Base-by-base conservation (phyloP, 1,140 invertebrate species). In the Daktulosphaira vitifoliae region DNA sequence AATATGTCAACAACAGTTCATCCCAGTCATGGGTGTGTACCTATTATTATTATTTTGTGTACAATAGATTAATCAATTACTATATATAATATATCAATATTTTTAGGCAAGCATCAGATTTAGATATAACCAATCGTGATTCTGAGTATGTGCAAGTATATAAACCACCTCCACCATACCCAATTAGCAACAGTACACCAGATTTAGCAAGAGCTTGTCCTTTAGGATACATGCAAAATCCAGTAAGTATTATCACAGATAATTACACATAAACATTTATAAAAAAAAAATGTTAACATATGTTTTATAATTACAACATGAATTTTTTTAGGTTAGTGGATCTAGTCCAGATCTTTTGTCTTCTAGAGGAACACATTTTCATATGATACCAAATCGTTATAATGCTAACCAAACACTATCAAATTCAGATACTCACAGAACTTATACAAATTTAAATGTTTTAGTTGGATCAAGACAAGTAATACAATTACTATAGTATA, bases 161-260 rank as follows among this genome's bases (percentile, higher is more conserved):
- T 71, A 90, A 90, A 74, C 87, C 84, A 0, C 89, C 89, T 0
- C 89, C 89, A 0, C 88, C 89, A 0, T 91, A 91, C 75, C 86
- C 87, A 0, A 82, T 82, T 0, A 88, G 84, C 44, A 85, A 84
- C 68, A 89, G 87, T 7, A 90, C 87, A 0, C 89, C 89, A 1
- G 88, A 91, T 76, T 74, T 91, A 54, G 88, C 88, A 25, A 48
- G 25, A 62, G 25, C 56, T 3, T 62, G 25, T 62, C 56, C 56
- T 29, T 59, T 59, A 18, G 38, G 53, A 4, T 62, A 48, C 15
- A 33, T 48, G 26, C 56, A 62, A 62, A 62, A 62, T 62, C 42
- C 25, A 48, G 56, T 48, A 18, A 62, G 56, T 22, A n/a, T n/a
- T n/a, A n/a, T n/a, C n/a, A n/a, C n/a, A n/a, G n/a, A n/a, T n/a